These are phyloP conservation scores for Zapus hudsonius DNA, from an alignment of 2,113 vertebrate species.

Conservation along the genomic window DNA sequence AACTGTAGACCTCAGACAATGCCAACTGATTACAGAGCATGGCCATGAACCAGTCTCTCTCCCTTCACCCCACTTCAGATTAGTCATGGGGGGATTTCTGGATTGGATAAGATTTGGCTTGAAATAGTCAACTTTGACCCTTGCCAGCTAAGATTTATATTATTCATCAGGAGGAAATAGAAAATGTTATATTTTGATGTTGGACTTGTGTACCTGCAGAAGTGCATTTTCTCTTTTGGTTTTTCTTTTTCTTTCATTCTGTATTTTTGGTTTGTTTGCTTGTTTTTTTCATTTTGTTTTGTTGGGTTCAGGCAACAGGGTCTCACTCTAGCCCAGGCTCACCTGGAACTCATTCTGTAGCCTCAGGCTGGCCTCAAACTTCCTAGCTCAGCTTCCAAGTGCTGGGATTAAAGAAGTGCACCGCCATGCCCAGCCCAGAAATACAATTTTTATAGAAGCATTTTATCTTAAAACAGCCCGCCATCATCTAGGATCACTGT, in stretches of 20 bases:
- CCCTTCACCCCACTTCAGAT: not conserved
- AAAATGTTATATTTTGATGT: not conserved
- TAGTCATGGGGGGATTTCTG: not conserved
- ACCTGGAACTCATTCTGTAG: too few species aligned
- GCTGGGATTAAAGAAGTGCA: too few species aligned
- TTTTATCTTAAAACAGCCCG: constrained; percentile 21
- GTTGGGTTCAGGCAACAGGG: too few species aligned
- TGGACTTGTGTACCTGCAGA: not conserved
- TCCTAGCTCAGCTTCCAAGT: too few species aligned
- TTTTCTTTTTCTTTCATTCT: too few species aligned
- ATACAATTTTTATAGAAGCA: not conserved
- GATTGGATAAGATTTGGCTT: not conserved
- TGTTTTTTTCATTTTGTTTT: too few species aligned
- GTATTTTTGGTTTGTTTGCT: too few species aligned
- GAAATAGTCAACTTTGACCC: not conserved
- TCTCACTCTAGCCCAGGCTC: too few species aligned
- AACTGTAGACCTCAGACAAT: not conserved
- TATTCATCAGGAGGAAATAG: not conserved
- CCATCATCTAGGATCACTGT: not conserved
- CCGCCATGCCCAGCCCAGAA: too few species aligned
- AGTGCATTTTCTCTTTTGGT: not conserved
- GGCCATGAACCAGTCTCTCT: not conserved
- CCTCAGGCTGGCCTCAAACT: too few species aligned
- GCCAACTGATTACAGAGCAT: not conserved
- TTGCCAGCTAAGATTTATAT: not conserved